Evolutionary conservation across 1,140 invertebrate genomes (phyloP).

Genomic region (Fopius arisanus): DNA sequence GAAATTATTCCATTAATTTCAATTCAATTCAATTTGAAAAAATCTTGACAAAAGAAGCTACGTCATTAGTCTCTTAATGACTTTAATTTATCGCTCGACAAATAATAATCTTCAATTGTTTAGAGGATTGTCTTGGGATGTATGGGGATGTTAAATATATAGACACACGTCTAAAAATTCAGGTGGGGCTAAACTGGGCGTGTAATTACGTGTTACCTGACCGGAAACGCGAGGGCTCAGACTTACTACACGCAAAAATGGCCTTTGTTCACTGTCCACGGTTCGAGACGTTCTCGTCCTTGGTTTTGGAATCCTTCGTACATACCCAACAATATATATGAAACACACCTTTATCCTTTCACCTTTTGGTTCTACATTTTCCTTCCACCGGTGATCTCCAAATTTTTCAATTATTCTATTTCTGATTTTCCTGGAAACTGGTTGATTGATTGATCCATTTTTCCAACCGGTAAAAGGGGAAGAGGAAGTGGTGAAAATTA

Average conservation of each 20-base stretch:
- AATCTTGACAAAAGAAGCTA: neutral
- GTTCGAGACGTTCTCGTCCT: constrained; percentile 12
- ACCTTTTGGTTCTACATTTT: neutral
- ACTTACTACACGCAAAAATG: neutral
- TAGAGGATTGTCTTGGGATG: neutral
- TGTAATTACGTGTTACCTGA: constrained; percentile 56
- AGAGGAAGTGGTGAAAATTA: neutral
- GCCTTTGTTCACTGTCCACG: constrained; percentile 43
- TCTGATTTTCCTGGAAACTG: too few species aligned
- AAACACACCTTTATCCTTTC: neutral
- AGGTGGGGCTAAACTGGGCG: constrained; percentile 36
- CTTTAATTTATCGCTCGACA: neutral
- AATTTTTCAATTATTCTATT: too few species aligned
- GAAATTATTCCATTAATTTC: neutral
- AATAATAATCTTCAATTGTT: neutral
- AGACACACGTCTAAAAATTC: neutral
- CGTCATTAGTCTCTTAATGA: neutral
- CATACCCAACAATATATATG: neutral
- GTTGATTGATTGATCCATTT: too few species aligned
- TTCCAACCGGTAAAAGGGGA: too few species aligned
- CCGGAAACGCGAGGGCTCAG: constrained; percentile 44
- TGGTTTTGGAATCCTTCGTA: constrained; percentile 6
- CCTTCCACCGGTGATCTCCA: neutral
- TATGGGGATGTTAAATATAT: neutral
- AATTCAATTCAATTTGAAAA: neutral